Conservation (phyloP, 2,888 invertebrate species). For the Luffia ferchaultella region DNA sequence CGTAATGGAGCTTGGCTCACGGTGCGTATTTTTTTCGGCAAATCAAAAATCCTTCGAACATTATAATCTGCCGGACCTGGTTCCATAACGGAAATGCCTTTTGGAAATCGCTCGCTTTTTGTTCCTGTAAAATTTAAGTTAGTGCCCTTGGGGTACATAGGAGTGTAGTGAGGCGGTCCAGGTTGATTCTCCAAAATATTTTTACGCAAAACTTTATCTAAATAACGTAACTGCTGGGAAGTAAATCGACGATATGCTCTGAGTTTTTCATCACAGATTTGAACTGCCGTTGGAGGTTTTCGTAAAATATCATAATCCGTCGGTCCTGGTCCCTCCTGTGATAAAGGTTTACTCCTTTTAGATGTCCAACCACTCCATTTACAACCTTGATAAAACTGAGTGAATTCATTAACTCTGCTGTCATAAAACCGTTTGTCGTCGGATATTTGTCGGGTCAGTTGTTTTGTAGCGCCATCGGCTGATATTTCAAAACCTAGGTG, state of each 20-base stretch:
- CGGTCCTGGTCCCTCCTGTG: slow-evolving; percentile 34
- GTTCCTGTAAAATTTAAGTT: slow-evolving; percentile 27
- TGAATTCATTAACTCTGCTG: slow-evolving; percentile 27
- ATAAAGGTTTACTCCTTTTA: slow-evolving; percentile 18
- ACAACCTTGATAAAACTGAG: slow-evolving; percentile 42
- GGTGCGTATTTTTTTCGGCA: slow-evolving; percentile 18
- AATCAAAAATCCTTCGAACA: slow-evolving; percentile 38
- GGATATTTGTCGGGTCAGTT: slow-evolving; percentile 15
- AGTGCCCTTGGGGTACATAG: slow-evolving; percentile 25
- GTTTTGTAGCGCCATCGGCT: slow-evolving; percentile 21
- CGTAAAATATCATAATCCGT: slow-evolving; percentile 32
- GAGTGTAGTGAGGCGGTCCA: slow-evolving; percentile 38
- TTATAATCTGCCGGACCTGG: slow-evolving; percentile 40
- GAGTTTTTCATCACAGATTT: slow-evolving; percentile 35
- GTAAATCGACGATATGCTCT: slow-evolving; percentile 31
- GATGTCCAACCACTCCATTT: slow-evolving; percentile 48
- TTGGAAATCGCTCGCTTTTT: slow-evolving; percentile 31
- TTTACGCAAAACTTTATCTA: slow-evolving; percentile 37
- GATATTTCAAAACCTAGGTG: slow-evolving; percentile 25
- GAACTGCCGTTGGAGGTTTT: slow-evolving; percentile 19
- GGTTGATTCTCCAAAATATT: slow-evolving; percentile 32
- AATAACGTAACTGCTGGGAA: slow-evolving; percentile 38
- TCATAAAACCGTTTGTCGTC: slow-evolving; percentile 37
- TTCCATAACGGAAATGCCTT: slow-evolving; percentile 16
- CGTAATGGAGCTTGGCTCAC: slow-evolving; percentile 30